Conservation (phyloP, 2,888 invertebrate species). For the Mythimna pallens region DNA sequence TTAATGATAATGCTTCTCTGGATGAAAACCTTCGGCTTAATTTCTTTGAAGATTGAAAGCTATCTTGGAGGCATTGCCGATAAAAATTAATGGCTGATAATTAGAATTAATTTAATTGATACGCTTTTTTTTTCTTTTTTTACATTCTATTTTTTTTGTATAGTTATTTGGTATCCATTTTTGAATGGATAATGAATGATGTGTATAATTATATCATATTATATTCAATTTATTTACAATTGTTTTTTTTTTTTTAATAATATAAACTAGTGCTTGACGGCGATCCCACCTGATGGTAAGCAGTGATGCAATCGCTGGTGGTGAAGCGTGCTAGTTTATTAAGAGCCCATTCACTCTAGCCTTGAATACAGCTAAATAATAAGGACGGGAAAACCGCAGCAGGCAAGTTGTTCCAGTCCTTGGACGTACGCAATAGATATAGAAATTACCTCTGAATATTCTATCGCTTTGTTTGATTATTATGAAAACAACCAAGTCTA, state of each 20-base stretch:
- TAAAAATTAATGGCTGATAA: conserved; percentile 62
- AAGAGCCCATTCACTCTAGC: no score
- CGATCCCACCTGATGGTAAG: no score
- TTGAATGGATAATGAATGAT: background rate
- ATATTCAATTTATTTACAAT: no score
- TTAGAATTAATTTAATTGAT: conserved; percentile 50
- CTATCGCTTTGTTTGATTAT: background rate
- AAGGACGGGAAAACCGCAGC: no score
- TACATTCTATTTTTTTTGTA: background rate
- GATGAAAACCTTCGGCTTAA: conserved; percentile 71
- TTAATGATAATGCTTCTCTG: conserved; percentile 84
- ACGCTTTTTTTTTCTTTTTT: background rate
- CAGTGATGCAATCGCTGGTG: no score
- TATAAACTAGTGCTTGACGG: no score
- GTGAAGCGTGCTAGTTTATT: no score
- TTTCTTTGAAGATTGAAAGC: conserved; percentile 59
- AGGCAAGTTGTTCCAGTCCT: no score
- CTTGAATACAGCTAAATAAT: no score
- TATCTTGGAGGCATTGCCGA: conserved; percentile 49
- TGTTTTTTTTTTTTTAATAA: no score
- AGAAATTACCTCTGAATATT: background rate
- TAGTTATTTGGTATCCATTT: background rate
- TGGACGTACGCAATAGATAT: no score
- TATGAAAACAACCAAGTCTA: background rate
- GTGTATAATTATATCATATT: background rate